phyloP scores from a whole-genome alignment of 2,113 vertebrate genomes.

The Sprattus sprattus region DNA sequence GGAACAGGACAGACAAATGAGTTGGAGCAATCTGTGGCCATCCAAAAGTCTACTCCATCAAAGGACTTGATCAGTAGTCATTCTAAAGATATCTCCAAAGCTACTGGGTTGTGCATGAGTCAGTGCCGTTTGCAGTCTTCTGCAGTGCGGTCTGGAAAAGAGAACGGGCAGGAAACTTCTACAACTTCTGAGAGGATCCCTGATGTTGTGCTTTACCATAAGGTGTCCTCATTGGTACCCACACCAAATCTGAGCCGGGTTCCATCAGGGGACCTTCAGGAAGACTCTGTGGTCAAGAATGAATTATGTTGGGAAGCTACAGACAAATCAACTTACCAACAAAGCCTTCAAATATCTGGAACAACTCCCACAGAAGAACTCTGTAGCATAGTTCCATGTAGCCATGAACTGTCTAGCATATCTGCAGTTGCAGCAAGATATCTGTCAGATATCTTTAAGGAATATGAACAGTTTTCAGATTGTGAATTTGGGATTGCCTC shows the following conservation, averaged over 20 bases:
- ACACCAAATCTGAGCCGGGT: neutral
- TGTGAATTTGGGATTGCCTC: neutral
- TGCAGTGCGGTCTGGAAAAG: neutral
- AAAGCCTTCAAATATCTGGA: neutral
- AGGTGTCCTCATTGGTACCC: neutral
- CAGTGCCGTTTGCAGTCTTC: too few species aligned
- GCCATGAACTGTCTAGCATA: neutral
- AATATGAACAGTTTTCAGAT: constrained; percentile 3
- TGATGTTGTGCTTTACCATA: neutral
- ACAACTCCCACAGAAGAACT: neutral
- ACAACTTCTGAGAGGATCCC: neutral
- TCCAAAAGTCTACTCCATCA: neutral
- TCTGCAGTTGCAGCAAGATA: neutral
- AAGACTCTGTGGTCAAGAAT: neutral
- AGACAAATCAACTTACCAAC: neutral
- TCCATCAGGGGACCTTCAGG: neutral
- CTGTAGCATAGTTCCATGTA: neutral
- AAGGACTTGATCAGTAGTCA: neutral
- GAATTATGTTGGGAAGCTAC: neutral
- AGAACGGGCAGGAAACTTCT: neutral
- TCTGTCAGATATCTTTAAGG: neutral
- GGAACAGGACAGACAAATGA: neutral
- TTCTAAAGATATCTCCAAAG: neutral
- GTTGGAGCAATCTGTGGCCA: neutral
- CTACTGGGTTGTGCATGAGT: neutral